A percentile compares a stretch with the other conserved stretches of the same genome.
These are phyloP conservation scores for Biston betularia DNA, from an alignment of 2,888 invertebrate species.

Conservation along the genomic window DNA sequence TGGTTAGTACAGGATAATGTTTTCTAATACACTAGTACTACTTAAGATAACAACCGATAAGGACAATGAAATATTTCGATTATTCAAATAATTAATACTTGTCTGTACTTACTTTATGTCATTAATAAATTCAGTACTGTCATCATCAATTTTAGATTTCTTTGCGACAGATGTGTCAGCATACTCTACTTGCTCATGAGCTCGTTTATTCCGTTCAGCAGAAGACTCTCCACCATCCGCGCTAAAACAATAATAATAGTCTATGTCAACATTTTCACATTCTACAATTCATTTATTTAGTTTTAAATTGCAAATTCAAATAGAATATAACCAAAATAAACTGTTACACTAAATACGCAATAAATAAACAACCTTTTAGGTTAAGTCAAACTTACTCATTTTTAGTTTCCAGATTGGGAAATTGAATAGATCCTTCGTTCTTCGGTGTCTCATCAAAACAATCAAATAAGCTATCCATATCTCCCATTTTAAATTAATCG, in stretches of 20 bases:
- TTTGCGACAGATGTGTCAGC: constrained; percentile 66
- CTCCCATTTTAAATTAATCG: constrained; percentile 59
- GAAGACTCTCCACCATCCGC: constrained; percentile 46
- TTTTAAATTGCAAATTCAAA: neutral
- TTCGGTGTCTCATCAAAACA: constrained; percentile 72
- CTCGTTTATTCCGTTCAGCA: constrained; percentile 62
- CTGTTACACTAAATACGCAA: constrained; percentile 15
- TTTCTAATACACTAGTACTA: too few species aligned
- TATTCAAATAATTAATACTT: neutral
- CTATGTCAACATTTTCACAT: neutral
- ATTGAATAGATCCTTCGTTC: constrained; percentile 61
- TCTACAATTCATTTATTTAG: neutral
- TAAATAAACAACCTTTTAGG: constrained; percentile 51
- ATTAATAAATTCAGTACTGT: constrained; percentile 64
- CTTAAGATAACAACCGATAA: too few species aligned
- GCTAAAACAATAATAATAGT: constrained; percentile 45
- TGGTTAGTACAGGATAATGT: too few species aligned
- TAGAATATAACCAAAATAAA: neutral
- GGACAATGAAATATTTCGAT: neutral
- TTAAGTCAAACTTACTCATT: constrained; percentile 64
- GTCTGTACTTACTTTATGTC: constrained; percentile 71
- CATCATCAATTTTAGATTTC: constrained; percentile 66
- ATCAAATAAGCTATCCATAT: constrained; percentile 73
- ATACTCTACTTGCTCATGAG: constrained; percentile 69
- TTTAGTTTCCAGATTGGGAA: constrained; percentile 59